phyloP scores from a whole-genome alignment of 2,113 vertebrate species.

The Oreochromis spilurus region DNA sequence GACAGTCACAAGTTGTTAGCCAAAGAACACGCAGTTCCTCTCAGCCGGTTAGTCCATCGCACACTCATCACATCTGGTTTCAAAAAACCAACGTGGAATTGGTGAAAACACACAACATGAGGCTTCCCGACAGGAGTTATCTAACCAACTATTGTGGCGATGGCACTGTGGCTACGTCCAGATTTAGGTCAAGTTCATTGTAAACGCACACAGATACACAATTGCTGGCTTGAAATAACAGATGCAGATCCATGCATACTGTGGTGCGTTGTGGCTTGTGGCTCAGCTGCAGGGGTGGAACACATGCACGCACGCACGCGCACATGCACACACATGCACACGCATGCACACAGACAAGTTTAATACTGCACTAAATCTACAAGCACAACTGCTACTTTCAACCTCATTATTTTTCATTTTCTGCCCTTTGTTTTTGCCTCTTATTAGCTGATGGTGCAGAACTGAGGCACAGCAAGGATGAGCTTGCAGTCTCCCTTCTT shows the following conservation, averaged over 20 bases:
- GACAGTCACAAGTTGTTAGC: not conserved
- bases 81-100: not conserved
- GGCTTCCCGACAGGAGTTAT: not conserved
- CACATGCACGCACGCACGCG: not conserved
- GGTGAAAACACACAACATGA: not conserved
- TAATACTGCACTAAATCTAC: not conserved
- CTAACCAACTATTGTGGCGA: not conserved
- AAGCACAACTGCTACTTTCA: not conserved
- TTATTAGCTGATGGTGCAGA: conserved; percentile 18
- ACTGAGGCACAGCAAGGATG: not conserved
- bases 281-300: not conserved
- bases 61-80: not conserved
- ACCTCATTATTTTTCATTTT: not conserved
- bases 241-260: not conserved
- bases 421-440: not conserved
- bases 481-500: not conserved
- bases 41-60: not conserved
- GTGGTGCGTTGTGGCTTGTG: not conserved
- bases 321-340: not conserved
- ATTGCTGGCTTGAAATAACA: not conserved
- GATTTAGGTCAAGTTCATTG: not conserved
- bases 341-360: not conserved
- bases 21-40: not conserved
- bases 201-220: not conserved
- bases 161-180: not conserved